These are phyloP conservation scores for Lomographa bimaculata DNA, from an alignment of 2,888 invertebrate genomes.

Conservation along the genomic window DNA sequence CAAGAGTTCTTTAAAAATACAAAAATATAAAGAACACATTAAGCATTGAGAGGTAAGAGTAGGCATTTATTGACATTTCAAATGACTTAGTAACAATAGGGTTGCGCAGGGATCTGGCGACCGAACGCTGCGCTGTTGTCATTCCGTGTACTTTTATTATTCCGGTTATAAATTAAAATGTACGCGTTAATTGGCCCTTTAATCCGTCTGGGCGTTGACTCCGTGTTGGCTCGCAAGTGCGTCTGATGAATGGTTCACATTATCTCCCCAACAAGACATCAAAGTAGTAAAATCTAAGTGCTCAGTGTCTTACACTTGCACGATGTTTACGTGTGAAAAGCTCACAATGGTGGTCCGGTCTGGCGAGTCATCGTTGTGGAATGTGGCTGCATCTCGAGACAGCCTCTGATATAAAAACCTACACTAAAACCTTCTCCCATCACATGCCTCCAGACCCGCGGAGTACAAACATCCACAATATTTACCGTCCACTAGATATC, in stretches of 20 bases:
- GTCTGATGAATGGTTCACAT: slow-evolving; percentile 51
- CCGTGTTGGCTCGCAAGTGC: slow-evolving; percentile 44
- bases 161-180: slow-evolving; percentile 78
- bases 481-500: slow-evolving; percentile 55
- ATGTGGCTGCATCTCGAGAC: slow-evolving; percentile 65
- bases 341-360: slow-evolving; percentile 44
- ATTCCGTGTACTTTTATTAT: slow-evolving; percentile 73
- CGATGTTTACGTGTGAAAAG: slow-evolving; percentile 56
- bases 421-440: slow-evolving; percentile 29
- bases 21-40: slow-evolving; percentile 4
- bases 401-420: slow-evolving; percentile 43
- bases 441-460: slow-evolving; percentile 14
- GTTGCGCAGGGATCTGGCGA: slow-evolving; percentile 38
- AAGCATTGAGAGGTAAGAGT: slow-evolving; percentile 18
- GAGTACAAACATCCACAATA: slow-evolving; percentile 23
- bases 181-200: slow-evolving; percentile 79
- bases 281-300: slow-evolving; percentile 58
- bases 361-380: slow-evolving; percentile 68
- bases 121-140: slow-evolving; percentile 44
- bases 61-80: slow-evolving; percentile 61
- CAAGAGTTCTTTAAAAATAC: slow-evolving; percentile 11
- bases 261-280: slow-evolving; percentile 48
- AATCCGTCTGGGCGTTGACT: slow-evolving; percentile 82
- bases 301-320: slow-evolving; percentile 44
- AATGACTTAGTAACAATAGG: slow-evolving; percentile 52